Evolutionary conservation across 2,888 invertebrate species (phyloP).

Genomic region (Apotomis capreana): DNA sequence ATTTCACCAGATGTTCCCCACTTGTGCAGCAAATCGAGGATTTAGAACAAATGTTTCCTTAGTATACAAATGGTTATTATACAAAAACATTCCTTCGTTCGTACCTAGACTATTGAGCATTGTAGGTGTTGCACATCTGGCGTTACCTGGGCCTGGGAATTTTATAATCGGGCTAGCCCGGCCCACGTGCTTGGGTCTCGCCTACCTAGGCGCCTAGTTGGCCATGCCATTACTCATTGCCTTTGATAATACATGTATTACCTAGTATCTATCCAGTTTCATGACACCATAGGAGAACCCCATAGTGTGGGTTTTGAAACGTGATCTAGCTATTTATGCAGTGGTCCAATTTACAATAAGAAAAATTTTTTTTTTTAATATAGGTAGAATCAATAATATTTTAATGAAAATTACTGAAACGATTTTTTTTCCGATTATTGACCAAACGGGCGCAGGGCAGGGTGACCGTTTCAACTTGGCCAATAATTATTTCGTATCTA

Average conservation of each 20-base stretch:
- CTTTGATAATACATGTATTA: slow-evolving; percentile 8
- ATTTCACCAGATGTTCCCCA: slow-evolving; percentile 48
- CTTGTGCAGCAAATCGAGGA: slow-evolving; percentile 19
- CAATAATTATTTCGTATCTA: no score
- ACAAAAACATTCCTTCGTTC: slow-evolving; percentile 1
- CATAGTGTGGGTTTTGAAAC: not conserved
- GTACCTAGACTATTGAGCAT: slow-evolving; percentile 11
- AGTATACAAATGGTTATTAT: slow-evolving; percentile 4
- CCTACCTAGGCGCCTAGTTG: slow-evolving; percentile 19
- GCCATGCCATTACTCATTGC: slow-evolving; percentile 9
- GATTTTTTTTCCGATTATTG: no score
- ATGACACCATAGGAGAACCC: not conserved
- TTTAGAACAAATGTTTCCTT: slow-evolving; percentile 16
- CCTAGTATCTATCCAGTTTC: not conserved
- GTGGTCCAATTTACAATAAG: no score
- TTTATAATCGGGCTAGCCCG: slow-evolving; percentile 3
- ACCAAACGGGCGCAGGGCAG: no score
- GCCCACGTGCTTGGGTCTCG: slow-evolving; percentile 20
- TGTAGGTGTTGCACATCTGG: slow-evolving; percentile 31
- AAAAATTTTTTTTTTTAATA: no score
- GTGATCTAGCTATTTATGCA: no score
- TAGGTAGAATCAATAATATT: no score
- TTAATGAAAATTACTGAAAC: no score
- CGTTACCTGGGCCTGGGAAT: slow-evolving; percentile 17
- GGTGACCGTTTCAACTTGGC: no score